Evolutionary conservation across 2,888 invertebrate genomes (phyloP), one percentile per base, ranked within the genome.

Genomic region (Machimus atricapillus): DNA sequence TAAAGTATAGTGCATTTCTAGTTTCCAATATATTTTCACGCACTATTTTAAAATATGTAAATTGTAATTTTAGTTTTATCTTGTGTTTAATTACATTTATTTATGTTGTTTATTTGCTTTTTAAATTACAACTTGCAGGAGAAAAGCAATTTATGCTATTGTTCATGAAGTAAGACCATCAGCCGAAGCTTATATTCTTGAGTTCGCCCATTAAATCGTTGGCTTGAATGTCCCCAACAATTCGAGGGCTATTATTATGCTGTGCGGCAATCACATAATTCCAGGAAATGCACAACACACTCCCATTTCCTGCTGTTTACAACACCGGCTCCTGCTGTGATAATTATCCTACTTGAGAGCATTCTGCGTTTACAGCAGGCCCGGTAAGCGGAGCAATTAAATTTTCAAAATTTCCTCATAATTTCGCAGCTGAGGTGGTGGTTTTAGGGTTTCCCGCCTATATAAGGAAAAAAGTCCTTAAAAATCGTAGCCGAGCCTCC

Each of bases 331-430:
- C 66, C 66, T 66, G 27, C 66, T 66, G 66, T 66, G 66, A 66
- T 66, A 66, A 66, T 66, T 66, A 66, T 66, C 66, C 66, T 66
- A 66, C 66, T 66, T 66, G 27, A 34, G 27, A 76, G 76, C 76
- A 76, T 37, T 76, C 37, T n/a, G 34, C 37, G 37, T 27, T 34
- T 37, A 76, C n/a, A 76, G 8, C 31, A 76, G 16, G 9, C n/a
- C 12, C 52, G 27, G 81, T 81, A 27, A 52, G 81, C 56, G 31
- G 52, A 81, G 52, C 82, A 82, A 82, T 82, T 82, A 66, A 56
- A 82, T 82, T 66, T 58, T 82, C 79, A 66, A 66, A 82, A 82
- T 66, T 66, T 66, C 66, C 66, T 23, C 66, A 66, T 66, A 66
- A 66, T 66, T n/a, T 66, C 12, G 9, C 66, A 66, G 27, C 27